Percentiles rank a stretch among this genome's conserved stretches.
Evolutionary conservation across 2,888 invertebrate genomes (phyloP).

Genomic region (Craniophora ligustri): DNA sequence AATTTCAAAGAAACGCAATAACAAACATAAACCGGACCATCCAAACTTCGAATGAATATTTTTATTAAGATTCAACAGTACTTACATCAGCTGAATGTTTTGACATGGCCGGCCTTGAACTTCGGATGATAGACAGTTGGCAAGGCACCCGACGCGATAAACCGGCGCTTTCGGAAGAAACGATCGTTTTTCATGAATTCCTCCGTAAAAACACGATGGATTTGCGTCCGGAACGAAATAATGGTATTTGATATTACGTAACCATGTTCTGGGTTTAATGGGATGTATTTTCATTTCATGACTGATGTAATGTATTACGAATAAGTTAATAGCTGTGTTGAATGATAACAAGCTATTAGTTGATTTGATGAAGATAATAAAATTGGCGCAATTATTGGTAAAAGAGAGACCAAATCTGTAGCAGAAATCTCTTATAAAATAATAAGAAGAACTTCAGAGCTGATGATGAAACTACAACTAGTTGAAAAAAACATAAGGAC

Average conservation of each 20-base stretch:
- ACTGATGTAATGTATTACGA: constrained; percentile 15
- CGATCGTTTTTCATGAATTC: constrained; percentile 52
- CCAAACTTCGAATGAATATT: constrained; percentile 9
- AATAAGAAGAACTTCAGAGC: background rate
- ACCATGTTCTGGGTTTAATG: constrained; percentile 27
- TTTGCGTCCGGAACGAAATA: constrained; percentile 41
- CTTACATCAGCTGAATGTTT: constrained; percentile 56
- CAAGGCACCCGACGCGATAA: constrained; percentile 57
- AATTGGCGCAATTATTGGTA: background rate
- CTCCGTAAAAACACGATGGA: constrained; percentile 47
- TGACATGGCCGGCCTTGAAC: constrained; percentile 71
- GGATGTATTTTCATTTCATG: constrained; percentile 20
- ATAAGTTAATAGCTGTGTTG: constrained; percentile 34
- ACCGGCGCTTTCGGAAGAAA: constrained; percentile 54
- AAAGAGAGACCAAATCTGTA: too few species aligned
- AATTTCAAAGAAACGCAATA: background rate
- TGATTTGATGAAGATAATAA: background rate
- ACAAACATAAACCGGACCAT: background rate
- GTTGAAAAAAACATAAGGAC: too few species aligned
- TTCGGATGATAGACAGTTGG: constrained; percentile 58
- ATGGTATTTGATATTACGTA: constrained; percentile 46
- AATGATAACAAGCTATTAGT: constrained; percentile 2
- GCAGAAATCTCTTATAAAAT: background rate
- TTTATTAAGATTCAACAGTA: constrained; percentile 28
- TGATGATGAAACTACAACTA: too few species aligned